These are phyloP conservation scores for Cephalotes varians DNA, from an alignment of 2,888 invertebrate species.

Conservation along the genomic window DNA sequence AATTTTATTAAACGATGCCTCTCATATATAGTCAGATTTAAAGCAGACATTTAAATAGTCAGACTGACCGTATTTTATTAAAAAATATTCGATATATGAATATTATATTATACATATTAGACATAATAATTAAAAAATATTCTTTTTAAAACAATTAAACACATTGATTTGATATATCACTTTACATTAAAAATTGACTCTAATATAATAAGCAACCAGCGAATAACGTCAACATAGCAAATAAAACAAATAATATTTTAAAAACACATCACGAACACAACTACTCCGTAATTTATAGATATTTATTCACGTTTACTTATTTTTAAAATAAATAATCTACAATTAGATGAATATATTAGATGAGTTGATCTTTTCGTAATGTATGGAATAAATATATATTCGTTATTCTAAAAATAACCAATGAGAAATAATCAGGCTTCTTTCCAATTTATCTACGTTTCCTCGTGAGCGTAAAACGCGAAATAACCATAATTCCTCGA, in stretches of 20 bases:
- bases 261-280: background rate
- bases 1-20: background rate
- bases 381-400: background rate
- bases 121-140: conserved; percentile 1
- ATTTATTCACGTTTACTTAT: background rate
- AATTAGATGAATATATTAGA: background rate
- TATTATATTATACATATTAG: background rate
- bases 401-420: background rate
- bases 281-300: background rate
- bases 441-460: conserved; percentile 38
- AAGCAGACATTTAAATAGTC: background rate
- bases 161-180: background rate
- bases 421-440: background rate
- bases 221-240: background rate
- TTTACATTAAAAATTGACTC: background rate
- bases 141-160: background rate
- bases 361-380: background rate
- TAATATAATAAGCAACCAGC: background rate
- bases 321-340: background rate
- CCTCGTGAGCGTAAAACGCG: conserved; percentile 44
- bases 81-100: background rate
- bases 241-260: background rate
- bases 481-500: conserved; percentile 48
- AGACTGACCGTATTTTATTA: background rate
- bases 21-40: background rate